Base-by-base conservation (phyloP, 2,113 vertebrate genomes). In the Cynopterus brachyotis region DNA sequence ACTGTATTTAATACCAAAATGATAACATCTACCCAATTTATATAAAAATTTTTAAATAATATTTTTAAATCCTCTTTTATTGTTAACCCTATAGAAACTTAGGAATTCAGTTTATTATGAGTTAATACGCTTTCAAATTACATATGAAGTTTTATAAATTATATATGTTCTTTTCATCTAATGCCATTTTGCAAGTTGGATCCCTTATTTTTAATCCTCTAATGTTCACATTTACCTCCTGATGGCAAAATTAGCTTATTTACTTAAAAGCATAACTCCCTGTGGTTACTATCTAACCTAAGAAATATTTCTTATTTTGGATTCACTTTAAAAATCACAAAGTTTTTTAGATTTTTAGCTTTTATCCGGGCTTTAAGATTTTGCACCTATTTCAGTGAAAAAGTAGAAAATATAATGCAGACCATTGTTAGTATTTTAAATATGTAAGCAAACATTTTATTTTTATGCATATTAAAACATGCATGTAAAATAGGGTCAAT, bases 401-500 rank as follows among this genome's bases (percentile, higher is more conserved):
- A 96, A 79, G 19, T 94, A 75, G 35, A 96, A 67, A 47, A 64
- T 32, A 95, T 95, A 96, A 89, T 75, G 50, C 3, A 79, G 7
- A 40, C 76, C 16, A 80, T 50, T 96, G 37, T 2, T 35, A 85
- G 22, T 4, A 13, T 85, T 96, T 97, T 95, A 93, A 42, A 57
- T 0, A 0, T 80, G 0, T 19, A 6, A 94, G 22, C 32, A 84
- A 83, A 66, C 64, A 19, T 97, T 72, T n/a, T 89, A 35, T 91
- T 94, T 13, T 97, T 97, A 30, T 72, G 47, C 80, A 96, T 60
- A 35, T 64, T 97, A 97, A 97, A 96, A 55, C 3, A 62, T 24
- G 20, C 66, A 9, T 19, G 75, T 30, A 94, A 95, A 96, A 10
- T 5, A 62, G 2, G 85, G 40, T 87, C 13, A 16, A 87, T 57